Conservation (phyloP, 2,797 vertebrate species). For the Novumbra hubbsi region DNA sequence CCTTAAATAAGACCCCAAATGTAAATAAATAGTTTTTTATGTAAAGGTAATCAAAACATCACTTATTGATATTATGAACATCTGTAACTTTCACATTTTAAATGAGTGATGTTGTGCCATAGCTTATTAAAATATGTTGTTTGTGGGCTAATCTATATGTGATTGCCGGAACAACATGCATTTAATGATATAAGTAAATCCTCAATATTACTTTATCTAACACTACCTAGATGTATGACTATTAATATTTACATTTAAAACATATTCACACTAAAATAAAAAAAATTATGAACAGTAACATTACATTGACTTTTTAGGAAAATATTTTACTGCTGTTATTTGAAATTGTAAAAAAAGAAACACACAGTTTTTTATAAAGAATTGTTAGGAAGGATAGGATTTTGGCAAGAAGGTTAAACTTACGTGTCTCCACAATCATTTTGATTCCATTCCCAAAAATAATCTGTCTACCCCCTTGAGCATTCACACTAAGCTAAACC, state of each 20-base stretch:
- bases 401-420: neutral
- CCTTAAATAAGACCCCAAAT: neutral
- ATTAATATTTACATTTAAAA: neutral
- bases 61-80: neutral
- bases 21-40: neutral
- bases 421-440: conserved; percentile 28
- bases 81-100: neutral
- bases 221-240: neutral
- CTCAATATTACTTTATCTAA: neutral
- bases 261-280: neutral
- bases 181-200: neutral
- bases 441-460: conserved; percentile 29
- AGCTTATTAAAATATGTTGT: neutral
- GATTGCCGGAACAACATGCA: neutral
- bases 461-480: conserved; percentile 16
- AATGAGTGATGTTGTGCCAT: neutral
- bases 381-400: neutral
- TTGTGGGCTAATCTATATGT: neutral
- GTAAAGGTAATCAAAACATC: neutral
- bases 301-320: neutral
- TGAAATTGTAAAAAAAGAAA: too few relatives aligned
- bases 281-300: neutral
- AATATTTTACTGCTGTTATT: neutral
- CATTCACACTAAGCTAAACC: conserved; percentile 25
- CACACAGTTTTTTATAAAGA: neutral